These are phyloP conservation scores for Rhynchotus rufescens DNA, from an alignment of 2,797 vertebrate genomes.

Conservation along the genomic window DNA sequence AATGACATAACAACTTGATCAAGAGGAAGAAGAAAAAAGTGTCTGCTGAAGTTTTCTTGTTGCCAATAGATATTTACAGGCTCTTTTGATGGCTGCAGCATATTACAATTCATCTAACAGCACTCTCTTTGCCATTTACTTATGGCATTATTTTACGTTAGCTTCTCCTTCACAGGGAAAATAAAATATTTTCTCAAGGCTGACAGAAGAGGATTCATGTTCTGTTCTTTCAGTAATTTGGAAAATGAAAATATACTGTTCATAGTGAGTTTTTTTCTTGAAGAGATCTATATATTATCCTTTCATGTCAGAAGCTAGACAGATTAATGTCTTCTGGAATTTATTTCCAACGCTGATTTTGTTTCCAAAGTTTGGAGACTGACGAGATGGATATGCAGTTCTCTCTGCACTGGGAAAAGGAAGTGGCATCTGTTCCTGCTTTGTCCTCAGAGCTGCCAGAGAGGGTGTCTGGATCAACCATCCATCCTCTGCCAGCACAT, in stretches of 20 bases:
- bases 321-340: conserved; percentile 71
- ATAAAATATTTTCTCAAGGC: conserved; percentile 63
- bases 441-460: conserved; percentile 40
- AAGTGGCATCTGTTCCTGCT: conserved; percentile 58
- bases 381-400: background rate
- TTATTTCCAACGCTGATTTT: conserved; percentile 65
- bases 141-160: conserved; percentile 18
- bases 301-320: conserved; percentile 58
- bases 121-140: conserved; percentile 24
- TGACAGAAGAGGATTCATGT: conserved; percentile 68
- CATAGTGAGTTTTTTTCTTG: background rate
- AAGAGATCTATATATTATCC: conserved; percentile 66
- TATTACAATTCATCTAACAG: background rate
- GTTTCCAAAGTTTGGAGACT: conserved; percentile 56
- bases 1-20: background rate
- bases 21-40: background rate
- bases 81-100: background rate
- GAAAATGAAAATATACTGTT: conserved; percentile 70
- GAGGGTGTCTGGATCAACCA: conserved; percentile 29
- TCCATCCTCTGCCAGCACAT: conserved; percentile 6
- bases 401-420: conserved; percentile 14
- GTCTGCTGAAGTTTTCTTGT: background rate
- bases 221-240: conserved; percentile 70
- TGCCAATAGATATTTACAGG: background rate
- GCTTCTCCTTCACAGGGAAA: conserved; percentile 14